A percentile compares a stretch with the other conserved stretches of the same genome.
These are phyloP conservation scores for Mimas tiliae DNA, from an alignment of 2,888 invertebrate species.

Conservation along the genomic window DNA sequence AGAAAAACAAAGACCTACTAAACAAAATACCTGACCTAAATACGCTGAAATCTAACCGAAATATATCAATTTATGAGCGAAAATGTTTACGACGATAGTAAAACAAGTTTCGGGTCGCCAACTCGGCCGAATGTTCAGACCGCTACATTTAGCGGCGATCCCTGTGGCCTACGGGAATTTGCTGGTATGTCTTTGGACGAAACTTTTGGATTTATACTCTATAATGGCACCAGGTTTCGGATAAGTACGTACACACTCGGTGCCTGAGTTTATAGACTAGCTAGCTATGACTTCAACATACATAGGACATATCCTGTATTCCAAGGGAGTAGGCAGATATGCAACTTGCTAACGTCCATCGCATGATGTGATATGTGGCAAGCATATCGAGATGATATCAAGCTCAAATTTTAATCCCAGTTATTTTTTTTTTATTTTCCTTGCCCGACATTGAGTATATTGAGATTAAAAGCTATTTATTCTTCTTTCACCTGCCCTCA, in stretches of 20 bases:
- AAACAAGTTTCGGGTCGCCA: constrained; percentile 54
- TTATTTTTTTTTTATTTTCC: too few species aligned
- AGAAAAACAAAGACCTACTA: not conserved
- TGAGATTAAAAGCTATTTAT: too few species aligned
- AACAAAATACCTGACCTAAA: constrained; percentile 6
- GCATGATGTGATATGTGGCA: too few species aligned
- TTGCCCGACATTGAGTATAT: too few species aligned
- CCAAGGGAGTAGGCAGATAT: too few species aligned
- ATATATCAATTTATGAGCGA: constrained; percentile 56
- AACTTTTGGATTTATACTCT: constrained; percentile 24
- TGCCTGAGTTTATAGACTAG: not conserved
- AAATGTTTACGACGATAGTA: constrained; percentile 54
- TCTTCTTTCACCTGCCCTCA: too few species aligned
- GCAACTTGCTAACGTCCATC: too few species aligned
- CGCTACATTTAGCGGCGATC: constrained; percentile 7
- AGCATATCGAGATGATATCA: too few species aligned
- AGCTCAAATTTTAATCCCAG: too few species aligned
- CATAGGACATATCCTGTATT: too few species aligned
- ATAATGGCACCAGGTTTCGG: not conserved
- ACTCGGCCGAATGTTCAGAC: constrained; percentile 32
- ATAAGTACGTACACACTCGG: not conserved
- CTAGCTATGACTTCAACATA: not conserved
- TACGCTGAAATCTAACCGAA: not conserved
- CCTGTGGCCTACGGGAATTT: constrained; percentile 14
- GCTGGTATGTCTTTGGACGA: constrained; percentile 14